Evolutionary conservation across 2,888 invertebrate species (phyloP).

Genomic region (Gerris lacustris): DNA sequence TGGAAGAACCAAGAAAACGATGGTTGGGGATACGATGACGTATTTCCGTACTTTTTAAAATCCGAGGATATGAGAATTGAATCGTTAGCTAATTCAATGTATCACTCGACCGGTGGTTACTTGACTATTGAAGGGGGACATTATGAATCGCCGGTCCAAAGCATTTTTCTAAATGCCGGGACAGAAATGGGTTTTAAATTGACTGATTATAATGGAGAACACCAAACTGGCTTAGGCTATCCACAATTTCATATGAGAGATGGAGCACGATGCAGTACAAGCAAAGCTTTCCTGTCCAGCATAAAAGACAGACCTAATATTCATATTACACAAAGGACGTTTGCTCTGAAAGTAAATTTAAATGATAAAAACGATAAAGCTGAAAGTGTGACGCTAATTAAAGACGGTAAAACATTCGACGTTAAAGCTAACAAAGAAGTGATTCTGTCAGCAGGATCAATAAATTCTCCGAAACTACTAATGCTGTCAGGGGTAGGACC

Average conservation of each 20-base stretch:
- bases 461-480: slow-evolving; percentile 66
- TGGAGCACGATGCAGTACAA: neutral
- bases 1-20: slow-evolving; percentile 30
- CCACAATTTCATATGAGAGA: neutral
- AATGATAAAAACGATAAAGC: neutral
- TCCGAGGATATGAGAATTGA: slow-evolving; percentile 34
- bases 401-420: slow-evolving; percentile 37
- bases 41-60: slow-evolving; percentile 34
- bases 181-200: slow-evolving; percentile 25
- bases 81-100: slow-evolving; percentile 20
- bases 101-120: slow-evolving; percentile 30
- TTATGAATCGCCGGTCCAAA: slow-evolving; percentile 24
- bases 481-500: slow-evolving; percentile 65
- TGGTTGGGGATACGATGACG: slow-evolving; percentile 32
- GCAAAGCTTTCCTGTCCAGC: neutral
- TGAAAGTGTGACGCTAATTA: slow-evolving; percentile 40
- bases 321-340: neutral
- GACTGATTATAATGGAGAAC: slow-evolving; percentile 24
- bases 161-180: slow-evolving; percentile 25
- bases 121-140: slow-evolving; percentile 28
- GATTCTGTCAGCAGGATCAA: slow-evolving; percentile 60
- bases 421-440: slow-evolving; percentile 52
- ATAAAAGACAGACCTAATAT: slow-evolving; percentile 6
- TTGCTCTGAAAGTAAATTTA: neutral
- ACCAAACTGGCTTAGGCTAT: neutral